A percentile compares a stretch with the other conserved stretches of the same genome.
Conservation (phyloP, 2,888 invertebrate species). For the Aquatica leii region DNA sequence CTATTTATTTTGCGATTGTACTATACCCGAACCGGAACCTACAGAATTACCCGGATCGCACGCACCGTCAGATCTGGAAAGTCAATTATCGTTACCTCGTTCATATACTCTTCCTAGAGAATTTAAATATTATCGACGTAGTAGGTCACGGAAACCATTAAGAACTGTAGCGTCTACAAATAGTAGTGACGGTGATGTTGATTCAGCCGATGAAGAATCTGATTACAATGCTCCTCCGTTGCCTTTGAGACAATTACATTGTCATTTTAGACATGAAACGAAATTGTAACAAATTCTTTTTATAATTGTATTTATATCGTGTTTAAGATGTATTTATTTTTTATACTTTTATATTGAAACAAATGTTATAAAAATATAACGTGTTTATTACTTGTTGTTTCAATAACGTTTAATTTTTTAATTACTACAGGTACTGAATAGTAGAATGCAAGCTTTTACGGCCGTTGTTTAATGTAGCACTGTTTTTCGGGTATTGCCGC, state of each 20-base stretch:
- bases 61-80: constrained; percentile 74
- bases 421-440: too few species aligned
- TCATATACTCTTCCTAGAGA: constrained; percentile 87
- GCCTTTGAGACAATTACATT: constrained; percentile 57
- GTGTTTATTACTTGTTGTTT: not conserved
- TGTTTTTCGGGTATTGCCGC: too few species aligned
- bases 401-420: too few species aligned
- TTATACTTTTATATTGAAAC: constrained; percentile 7
- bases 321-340: constrained; percentile 8
- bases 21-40: constrained; percentile 55
- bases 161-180: constrained; percentile 83
- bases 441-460: too few species aligned
- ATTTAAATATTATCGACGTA: constrained; percentile 80
- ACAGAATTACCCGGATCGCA: constrained; percentile 53
- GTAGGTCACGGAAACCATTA: constrained; percentile 66
- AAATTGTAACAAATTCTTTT: constrained; percentile 57
- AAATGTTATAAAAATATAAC: constrained; percentile 8
- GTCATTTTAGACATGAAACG: constrained; percentile 68
- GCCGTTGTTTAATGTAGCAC: too few species aligned
- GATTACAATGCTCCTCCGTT: constrained; percentile 58
- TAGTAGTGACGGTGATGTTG: constrained; percentile 88
- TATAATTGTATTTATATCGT: constrained; percentile 3
- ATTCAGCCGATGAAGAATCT: constrained; percentile 75
- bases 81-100: constrained; percentile 82
- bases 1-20: constrained; percentile 67